Percentiles rank a stretch among this genome's conserved stretches.
Evolutionary conservation across 2,797 vertebrate species (phyloP).

Genomic region (Moxostoma hubbsi): DNA sequence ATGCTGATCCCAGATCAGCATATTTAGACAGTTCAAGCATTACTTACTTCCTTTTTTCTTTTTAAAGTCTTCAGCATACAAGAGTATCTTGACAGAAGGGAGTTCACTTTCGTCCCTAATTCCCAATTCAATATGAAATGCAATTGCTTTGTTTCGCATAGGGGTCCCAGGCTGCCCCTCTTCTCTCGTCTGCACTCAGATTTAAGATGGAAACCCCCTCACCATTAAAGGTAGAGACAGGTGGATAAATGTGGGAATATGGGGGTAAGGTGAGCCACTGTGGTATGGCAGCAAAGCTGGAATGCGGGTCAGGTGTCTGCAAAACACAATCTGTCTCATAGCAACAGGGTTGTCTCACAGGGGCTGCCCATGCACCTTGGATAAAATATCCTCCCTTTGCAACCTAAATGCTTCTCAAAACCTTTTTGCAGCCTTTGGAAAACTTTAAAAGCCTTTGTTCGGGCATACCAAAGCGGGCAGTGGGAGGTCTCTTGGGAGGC

Average conservation of each 20-base stretch:
- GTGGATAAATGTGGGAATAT: slow-evolving; percentile 40
- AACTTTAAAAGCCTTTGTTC: no score
- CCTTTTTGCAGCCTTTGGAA: slow-evolving; percentile 18
- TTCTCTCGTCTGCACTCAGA: slow-evolving; percentile 72
- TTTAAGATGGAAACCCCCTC: slow-evolving; percentile 64
- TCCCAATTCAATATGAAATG: slow-evolving; percentile 85
- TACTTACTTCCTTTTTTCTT: slow-evolving; percentile 37
- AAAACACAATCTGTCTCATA: slow-evolving; percentile 55
- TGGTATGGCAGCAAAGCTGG: slow-evolving; percentile 21
- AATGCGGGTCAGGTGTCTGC: slow-evolving; percentile 51
- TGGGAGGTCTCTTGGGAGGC: no score
- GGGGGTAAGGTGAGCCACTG: slow-evolving; percentile 30
- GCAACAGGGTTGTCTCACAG: slow-evolving; percentile 47
- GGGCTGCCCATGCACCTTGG: slow-evolving; percentile 18
- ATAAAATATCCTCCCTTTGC: slow-evolving; percentile 28
- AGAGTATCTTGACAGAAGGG: slow-evolving; percentile 53
- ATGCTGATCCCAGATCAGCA: slow-evolving; percentile 36
- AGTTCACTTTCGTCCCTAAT: slow-evolving; percentile 73
- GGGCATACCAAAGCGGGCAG: no score
- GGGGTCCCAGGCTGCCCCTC: slow-evolving; percentile 74
- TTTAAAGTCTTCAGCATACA: slow-evolving; percentile 26
- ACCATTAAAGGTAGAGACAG: slow-evolving; percentile 46
- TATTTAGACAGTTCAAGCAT: slow-evolving; percentile 40
- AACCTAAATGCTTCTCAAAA: slow-evolving; percentile 16
- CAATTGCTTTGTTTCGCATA: slow-evolving; percentile 82